Evolutionary conservation across 2,888 invertebrate genomes (phyloP), one percentile per base, ranked within the genome.

Genomic region (Ectobius pallidus): DNA sequence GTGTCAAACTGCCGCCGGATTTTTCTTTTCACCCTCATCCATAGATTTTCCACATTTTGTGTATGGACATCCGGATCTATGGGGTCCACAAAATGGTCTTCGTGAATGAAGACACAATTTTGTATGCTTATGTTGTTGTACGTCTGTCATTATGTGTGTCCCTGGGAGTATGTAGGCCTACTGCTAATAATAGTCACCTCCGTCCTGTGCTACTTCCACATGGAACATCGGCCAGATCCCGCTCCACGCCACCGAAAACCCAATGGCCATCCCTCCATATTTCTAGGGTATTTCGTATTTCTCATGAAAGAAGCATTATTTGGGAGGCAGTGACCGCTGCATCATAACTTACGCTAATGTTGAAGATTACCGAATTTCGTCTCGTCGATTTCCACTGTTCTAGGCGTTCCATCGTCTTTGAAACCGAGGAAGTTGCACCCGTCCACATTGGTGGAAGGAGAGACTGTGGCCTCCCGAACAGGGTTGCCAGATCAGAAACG

Each of bases 1-100:
- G 18, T 46, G 7, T n/a, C 46, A 46, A n/a, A 46, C 18, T 46
- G 16, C 11, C 3, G 7, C 46, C 46, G 7, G 3, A 46, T 4
- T 46, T 46, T 46, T n/a, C 46, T 46, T n/a, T 46, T 46, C n/a
- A n/a, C 18, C n/a, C 46, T 46, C 46, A 46, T n/a, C 46, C 46
- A 46, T n/a, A 46, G 3, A 46, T 46, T 46, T n/a, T 46, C 16
- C 4, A 46, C 18, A n/a, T 46, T 46, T 14, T n/a, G 7, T 14
- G 18, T 46, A 46, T 46, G 46, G 18, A n/a, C 18, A n/a, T 46
- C 46, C 7, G 46, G 46, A 46, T 46, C 16, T 7, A 4, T n/a
- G 18, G 46, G 46, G n/a, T 46, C 46, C 9, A 46, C 46, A 34
- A 34, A 34, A 34, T 34, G 34, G 7, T 34, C 34, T 34, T 34